Base-by-base conservation (phyloP, 2,113 vertebrate species). In the Pandion haliaetus region DNA sequence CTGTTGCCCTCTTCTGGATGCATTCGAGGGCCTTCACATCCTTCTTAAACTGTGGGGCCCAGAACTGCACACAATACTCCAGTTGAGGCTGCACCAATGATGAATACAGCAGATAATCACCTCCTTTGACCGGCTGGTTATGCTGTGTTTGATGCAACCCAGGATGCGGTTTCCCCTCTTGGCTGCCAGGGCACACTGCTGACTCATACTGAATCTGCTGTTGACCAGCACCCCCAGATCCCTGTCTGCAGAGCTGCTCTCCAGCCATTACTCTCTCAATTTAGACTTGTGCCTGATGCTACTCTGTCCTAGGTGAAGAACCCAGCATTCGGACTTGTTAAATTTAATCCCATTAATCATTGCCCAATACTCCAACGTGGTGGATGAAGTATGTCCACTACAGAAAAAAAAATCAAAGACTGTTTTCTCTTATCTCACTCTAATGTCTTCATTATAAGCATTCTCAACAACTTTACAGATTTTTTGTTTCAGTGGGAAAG, bases 261-360 rank as follows among this genome's bases (percentile, higher is more conserved):
- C 40, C 69, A 84, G 47, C 6, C 32, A 9, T 38, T 83, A 13
- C 47, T 26, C 58, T 63, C 34, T n/a, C 44, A 23, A 4, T 47
- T 26, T 34, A 21, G 6, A 38, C 59, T 38, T 34, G 18, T 34
- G 28, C 11, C 28, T 1, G 1, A 15, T 0, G 0, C 38, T 11
- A 55, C 23, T 47, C 59, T 6, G 2, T 38, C 23, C 23, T 6
- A 57, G 11, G 18, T 21, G 28, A 23, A 40, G 42, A 74, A 74
- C 34, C 17, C 3, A 3, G 29, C 29, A 74, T 9, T 65, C 47
- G n/a, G n/a, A 66, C 42, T 66, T 49, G 11, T 8, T 66, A 29
- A 28, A 57, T 57, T 76, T 66, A 24, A 40, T 58, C n/a, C n/a
- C 19, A 38, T n/a, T 29, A 40, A 40, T 74, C 52, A 62, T 1